phyloP scores from a whole-genome alignment of 2,797 vertebrate species.

The Acanthurus tractus region DNA sequence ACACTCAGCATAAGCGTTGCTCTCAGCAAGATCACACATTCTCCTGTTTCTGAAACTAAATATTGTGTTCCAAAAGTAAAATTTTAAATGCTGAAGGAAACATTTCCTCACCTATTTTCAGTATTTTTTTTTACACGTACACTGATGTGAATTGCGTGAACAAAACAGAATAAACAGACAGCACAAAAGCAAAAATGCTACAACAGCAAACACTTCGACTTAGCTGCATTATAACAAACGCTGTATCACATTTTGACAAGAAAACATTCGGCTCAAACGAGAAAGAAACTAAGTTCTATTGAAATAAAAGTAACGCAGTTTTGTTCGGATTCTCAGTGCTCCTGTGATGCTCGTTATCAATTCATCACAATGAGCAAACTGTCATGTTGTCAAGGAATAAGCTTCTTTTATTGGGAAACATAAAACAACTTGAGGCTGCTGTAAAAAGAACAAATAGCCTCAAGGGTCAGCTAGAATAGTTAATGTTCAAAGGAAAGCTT shows the following conservation, averaged over 20 bases:
- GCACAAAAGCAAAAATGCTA: neutral
- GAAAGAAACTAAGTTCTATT: neutral
- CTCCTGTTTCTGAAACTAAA: neutral
- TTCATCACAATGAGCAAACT: neutral
- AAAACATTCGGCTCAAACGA: neutral
- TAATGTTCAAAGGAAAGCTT: too few relatives aligned
- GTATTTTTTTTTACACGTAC: neutral
- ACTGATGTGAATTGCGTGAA: too few relatives aligned
- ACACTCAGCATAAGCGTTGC: neutral
- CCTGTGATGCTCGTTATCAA: neutral
- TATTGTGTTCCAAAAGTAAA: neutral
- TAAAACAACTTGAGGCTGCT: too few relatives aligned
- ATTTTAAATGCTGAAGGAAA: neutral
- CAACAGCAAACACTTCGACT: neutral
- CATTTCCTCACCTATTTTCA: neutral
- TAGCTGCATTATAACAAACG: neutral
- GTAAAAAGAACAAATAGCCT: too few relatives aligned
- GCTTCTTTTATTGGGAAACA: too few relatives aligned
- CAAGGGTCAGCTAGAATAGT: too few relatives aligned
- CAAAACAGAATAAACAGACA: neutral
- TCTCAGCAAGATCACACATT: neutral
- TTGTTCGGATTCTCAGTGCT: neutral
- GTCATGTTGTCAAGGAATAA: too few relatives aligned
- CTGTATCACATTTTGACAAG: neutral
- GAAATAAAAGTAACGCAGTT: neutral